Percentiles rank a stretch among this genome's conserved stretches.
phyloP scores from a whole-genome alignment of 2,113 vertebrate genomes.

The Anas platyrhynchos region DNA sequence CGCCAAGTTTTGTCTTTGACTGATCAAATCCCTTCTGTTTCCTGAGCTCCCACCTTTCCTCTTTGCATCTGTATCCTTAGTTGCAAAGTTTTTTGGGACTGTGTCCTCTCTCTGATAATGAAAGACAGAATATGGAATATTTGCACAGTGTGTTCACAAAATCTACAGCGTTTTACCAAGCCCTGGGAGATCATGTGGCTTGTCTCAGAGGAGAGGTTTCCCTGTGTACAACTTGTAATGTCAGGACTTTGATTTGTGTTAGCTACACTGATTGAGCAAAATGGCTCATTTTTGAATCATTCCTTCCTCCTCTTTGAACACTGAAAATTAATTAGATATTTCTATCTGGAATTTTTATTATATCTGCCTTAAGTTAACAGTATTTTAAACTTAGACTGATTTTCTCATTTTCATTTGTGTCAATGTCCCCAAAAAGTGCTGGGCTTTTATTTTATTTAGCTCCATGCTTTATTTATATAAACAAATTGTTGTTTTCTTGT shows the following conservation, averaged over 20 bases:
- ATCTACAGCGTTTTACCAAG: background rate
- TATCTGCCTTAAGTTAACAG: background rate
- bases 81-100: background rate
- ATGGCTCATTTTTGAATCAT: background rate
- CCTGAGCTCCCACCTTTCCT: no score
- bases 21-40: background rate
- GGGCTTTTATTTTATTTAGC: background rate
- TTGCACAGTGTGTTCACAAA: accelerated
- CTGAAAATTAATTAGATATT: background rate
- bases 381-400: background rate
- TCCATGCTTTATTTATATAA: background rate
- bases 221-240: background rate
- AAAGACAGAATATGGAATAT: no score
- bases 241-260: background rate
- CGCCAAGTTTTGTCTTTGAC: background rate
- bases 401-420: background rate
- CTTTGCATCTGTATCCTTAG: background rate
- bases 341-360: background rate
- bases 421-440: background rate
- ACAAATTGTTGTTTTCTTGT: background rate
- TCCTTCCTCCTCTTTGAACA: background rate
- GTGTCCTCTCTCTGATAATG: no score
- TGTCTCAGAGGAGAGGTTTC: background rate
- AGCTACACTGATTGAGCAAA: background rate
- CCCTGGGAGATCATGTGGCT: background rate